Evolutionary conservation across 1,140 invertebrate genomes (phyloP).

Genomic region (Neuroterus valhalla): DNA sequence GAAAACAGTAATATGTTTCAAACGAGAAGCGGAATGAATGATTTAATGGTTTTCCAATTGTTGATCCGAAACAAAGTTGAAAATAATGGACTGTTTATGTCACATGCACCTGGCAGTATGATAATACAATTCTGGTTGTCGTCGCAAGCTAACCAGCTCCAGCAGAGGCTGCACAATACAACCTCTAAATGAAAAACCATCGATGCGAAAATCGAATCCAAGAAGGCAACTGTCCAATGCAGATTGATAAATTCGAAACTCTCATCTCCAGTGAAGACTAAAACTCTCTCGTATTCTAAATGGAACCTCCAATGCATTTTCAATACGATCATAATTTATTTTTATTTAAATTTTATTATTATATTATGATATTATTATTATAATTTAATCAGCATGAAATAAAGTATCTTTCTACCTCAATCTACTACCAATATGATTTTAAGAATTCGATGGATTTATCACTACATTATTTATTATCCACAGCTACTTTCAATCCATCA

Average conservation of each 20-base stretch:
- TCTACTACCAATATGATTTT: too few species aligned
- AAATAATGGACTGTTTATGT: not conserved
- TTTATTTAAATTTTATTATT: too few species aligned
- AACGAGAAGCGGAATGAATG: too few species aligned
- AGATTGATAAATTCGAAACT: conserved; percentile 13
- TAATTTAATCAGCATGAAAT: too few species aligned
- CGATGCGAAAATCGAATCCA: conserved; percentile 3
- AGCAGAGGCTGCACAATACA: too few species aligned
- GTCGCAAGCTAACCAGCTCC: not conserved
- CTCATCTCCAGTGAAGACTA: not conserved
- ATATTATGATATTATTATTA: too few species aligned
- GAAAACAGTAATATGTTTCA: too few species aligned
- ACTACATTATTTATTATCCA: too few species aligned
- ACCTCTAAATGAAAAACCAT: conserved; percentile 5
- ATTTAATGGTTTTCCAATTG: too few species aligned
- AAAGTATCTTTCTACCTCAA: too few species aligned
- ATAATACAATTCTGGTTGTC: not conserved
- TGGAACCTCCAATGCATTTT: not conserved
- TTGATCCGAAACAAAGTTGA: not conserved
- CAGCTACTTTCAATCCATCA: too few species aligned
- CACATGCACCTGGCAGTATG: conserved; percentile 1
- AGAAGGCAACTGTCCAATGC: conserved; percentile 4
- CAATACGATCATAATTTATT: not conserved
- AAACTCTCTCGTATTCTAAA: not conserved
- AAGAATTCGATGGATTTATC: too few species aligned